These are phyloP conservation scores for Calliopsis andreniformis DNA, from an alignment of 1,140 invertebrate genomes.

Conservation along the genomic window DNA sequence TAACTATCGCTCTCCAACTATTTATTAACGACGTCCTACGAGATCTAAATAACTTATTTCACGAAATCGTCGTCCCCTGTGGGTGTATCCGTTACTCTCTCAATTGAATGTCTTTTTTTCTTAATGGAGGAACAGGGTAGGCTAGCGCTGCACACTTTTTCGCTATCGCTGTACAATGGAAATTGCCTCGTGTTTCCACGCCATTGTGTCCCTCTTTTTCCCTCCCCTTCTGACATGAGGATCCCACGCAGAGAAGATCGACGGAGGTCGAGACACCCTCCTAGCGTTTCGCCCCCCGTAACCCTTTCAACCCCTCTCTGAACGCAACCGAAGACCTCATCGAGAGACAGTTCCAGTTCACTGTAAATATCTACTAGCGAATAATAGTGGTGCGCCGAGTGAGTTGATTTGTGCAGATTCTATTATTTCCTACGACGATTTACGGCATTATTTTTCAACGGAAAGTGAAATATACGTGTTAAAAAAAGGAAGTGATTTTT, in stretches of 20 bases:
- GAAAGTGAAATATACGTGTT: constrained; percentile 80
- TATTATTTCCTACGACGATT: constrained; percentile 79
- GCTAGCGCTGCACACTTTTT: constrained; percentile 76
- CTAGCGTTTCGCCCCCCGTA: background rate
- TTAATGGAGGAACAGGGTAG: constrained; percentile 80
- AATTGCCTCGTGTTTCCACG: constrained; percentile 3
- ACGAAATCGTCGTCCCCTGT: constrained; percentile 57
- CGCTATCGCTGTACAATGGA: constrained; percentile 62
- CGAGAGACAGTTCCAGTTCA: constrained; percentile 58
- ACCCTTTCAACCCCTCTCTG: background rate
- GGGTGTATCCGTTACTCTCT: constrained; percentile 59
- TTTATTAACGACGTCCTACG: constrained; percentile 50
- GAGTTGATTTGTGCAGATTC: constrained; percentile 80
- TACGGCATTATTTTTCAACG: constrained; percentile 81
- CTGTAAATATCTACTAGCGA: constrained; percentile 76
- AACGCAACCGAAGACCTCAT: constrained; percentile 39
- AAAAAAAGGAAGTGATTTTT: constrained; percentile 59
- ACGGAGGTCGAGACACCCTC: background rate
- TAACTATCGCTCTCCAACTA: constrained; percentile 58
- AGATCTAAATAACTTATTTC: constrained; percentile 39
- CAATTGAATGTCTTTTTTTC: constrained; percentile 70
- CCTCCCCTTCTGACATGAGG: background rate
- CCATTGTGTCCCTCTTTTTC: background rate
- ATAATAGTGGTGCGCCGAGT: constrained; percentile 76
- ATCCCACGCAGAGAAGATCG: constrained; percentile 3